Percentiles rank a stretch among this genome's conserved stretches.
These are phyloP conservation scores for Colletes collaris DNA, from an alignment of 2,888 invertebrate species.

Conservation along the genomic window DNA sequence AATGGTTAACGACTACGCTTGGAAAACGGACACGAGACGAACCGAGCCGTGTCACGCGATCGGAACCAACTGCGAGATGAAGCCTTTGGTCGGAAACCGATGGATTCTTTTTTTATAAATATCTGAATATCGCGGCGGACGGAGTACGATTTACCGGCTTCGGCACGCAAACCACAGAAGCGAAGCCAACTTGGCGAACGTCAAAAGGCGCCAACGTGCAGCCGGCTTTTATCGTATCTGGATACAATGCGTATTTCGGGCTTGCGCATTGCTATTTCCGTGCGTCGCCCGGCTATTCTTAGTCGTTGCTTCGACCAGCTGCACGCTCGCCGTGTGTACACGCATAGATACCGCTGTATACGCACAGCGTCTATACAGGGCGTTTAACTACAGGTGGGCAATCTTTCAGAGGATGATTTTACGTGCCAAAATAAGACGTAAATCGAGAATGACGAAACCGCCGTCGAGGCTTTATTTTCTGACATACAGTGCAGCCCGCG, in stretches of 20 bases:
- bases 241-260: constrained; percentile 63
- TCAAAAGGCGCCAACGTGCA: constrained; percentile 38
- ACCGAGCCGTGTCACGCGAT: no score
- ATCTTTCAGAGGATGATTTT: no score
- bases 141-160: neutral
- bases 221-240: constrained; percentile 63
- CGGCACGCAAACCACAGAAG: neutral
- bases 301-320: constrained; percentile 62
- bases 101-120: neutral
- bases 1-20: constrained; percentile 13
- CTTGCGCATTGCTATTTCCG: constrained; percentile 56
- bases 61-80: no score
- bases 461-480: no score
- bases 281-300: constrained; percentile 56
- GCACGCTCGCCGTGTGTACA: neutral
- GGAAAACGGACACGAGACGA: neutral
- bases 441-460: no score
- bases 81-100: no score
- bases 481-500: no score
- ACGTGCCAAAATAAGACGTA: no score
- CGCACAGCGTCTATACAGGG: neutral
- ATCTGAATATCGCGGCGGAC: neutral
- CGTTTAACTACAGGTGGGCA: no score
- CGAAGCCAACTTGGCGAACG: constrained; percentile 25
- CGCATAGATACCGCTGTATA: neutral